phyloP scores from a whole-genome alignment of 2,888 invertebrate genomes.

The Dione vanillae region DNA sequence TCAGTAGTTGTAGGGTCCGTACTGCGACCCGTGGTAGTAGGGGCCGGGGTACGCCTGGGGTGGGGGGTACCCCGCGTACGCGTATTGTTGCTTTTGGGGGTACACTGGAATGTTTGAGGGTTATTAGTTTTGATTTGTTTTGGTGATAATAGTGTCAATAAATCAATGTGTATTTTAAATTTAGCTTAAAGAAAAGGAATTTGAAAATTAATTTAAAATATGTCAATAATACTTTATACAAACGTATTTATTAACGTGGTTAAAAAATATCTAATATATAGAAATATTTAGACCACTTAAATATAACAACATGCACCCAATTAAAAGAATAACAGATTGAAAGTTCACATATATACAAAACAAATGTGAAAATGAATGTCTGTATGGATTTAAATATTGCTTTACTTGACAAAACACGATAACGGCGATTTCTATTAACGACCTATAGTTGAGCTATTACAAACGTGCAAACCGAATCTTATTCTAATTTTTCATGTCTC shows the following conservation, averaged over 20 bases:
- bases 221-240: not conserved
- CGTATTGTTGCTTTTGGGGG: slow-evolving; percentile 97
- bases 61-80: slow-evolving; percentile 94
- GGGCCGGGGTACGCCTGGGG: slow-evolving; percentile 93
- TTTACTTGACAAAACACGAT: too few species aligned
- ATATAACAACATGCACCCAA: slow-evolving; percentile 43
- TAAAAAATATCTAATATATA: not conserved
- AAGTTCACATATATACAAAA: slow-evolving; percentile 43
- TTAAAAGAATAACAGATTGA: slow-evolving; percentile 28
- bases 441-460: too few species aligned
- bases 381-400: not conserved
- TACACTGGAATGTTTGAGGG: slow-evolving; percentile 86
- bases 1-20: slow-evolving; percentile 97
- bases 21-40: slow-evolving; percentile 96
- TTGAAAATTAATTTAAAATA: not conserved
- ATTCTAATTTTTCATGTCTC: too few species aligned
- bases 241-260: not conserved
- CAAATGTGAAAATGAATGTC: slow-evolving; percentile 21
- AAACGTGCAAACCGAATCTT: too few species aligned
- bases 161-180: too few species aligned
- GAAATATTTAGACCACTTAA: not conserved
- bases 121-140: too few species aligned
- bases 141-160: too few species aligned
- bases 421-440: too few species aligned
- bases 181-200: too few species aligned